Conservation (phyloP, 2,888 invertebrate species). For the Cryptosula pallasiana region DNA sequence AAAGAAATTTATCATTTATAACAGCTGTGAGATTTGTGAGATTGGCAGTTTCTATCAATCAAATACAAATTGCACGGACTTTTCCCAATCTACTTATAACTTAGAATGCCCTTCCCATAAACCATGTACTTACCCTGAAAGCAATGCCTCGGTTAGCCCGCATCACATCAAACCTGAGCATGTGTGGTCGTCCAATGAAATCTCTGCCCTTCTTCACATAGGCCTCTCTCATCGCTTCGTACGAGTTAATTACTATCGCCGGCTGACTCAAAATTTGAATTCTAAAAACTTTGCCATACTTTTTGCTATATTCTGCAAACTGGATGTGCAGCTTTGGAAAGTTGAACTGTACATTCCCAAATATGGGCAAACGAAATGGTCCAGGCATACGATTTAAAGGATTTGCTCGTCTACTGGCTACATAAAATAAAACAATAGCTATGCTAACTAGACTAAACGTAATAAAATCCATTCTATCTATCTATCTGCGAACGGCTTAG, state of each 20-base stretch:
- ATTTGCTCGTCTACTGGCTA: background rate
- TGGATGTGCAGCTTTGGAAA: constrained; percentile 14
- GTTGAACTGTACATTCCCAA: constrained; percentile 7
- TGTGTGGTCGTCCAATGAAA: constrained; percentile 26
- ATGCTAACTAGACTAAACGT: background rate
- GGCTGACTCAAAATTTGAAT: constrained; percentile 20
- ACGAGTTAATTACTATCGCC: constrained; percentile 26
- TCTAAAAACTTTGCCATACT: constrained; percentile 23
- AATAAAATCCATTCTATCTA: background rate
- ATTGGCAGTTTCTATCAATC: no score
- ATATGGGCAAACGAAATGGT: constrained; percentile 16
- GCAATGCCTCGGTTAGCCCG: background rate
- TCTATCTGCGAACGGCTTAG: background rate
- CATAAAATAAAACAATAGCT: background rate
- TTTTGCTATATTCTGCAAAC: background rate
- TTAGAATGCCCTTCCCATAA: background rate
- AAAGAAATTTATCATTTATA: no score
- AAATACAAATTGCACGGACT: no score
- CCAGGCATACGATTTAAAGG: background rate
- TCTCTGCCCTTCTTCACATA: constrained; percentile 26
- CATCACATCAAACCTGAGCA: constrained; percentile 22
- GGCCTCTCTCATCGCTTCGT: constrained; percentile 25
- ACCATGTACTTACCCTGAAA: constrained; percentile 19
- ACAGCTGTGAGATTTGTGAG: no score
- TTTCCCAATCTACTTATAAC: no score